A percentile compares a stretch with the other conserved stretches of the same genome.
Evolutionary conservation across 2,888 invertebrate species (phyloP).

Genomic region (Leistus spinibarbis): DNA sequence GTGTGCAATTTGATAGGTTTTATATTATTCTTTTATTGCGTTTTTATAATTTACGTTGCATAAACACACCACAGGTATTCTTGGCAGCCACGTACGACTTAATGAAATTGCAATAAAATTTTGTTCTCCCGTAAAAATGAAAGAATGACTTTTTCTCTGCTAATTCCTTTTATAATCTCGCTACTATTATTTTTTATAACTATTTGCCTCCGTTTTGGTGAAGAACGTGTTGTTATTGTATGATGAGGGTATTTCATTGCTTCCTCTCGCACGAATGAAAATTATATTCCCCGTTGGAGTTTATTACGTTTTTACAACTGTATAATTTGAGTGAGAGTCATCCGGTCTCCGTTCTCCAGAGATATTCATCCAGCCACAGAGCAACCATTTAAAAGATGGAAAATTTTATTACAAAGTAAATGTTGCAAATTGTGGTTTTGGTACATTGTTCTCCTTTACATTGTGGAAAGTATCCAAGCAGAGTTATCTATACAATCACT

Average conservation of each 20-base stretch:
- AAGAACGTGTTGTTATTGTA: neutral
- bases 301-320: slow-evolving; percentile 26
- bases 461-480: neutral
- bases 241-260: neutral
- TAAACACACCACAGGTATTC: slow-evolving; percentile 19
- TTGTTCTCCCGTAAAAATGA: neutral
- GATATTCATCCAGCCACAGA: neutral
- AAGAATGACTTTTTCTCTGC: neutral
- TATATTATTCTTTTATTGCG: slow-evolving; percentile 29
- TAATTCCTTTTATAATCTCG: neutral
- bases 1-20: slow-evolving; percentile 26
- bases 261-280: neutral
- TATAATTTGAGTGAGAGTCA: slow-evolving; percentile 26
- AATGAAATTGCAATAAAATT: slow-evolving; percentile 28
- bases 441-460: neutral
- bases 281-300: slow-evolving; percentile 30
- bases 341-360: neutral
- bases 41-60: slow-evolving; percentile 32
- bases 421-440: neutral
- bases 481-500: too few species aligned
- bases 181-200: neutral
- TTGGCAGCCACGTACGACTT: slow-evolving; percentile 22
- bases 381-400: neutral
- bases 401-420: neutral
- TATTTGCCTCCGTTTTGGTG: neutral